These are phyloP conservation scores for Nibea coibor DNA, from an alignment of 2,113 vertebrate species.

Conservation along the genomic window DNA sequence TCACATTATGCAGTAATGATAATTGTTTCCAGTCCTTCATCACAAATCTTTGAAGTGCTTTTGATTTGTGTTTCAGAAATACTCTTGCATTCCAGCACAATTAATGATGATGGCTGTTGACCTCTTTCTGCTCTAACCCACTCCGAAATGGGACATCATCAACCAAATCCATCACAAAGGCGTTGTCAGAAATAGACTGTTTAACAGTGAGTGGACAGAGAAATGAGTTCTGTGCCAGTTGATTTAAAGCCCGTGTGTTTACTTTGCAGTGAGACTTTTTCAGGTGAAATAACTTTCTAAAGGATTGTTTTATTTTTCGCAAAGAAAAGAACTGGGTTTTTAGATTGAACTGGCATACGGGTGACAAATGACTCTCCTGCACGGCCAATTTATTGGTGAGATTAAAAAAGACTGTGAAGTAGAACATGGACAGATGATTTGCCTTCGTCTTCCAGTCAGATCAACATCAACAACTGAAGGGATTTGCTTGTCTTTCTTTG, in stretches of 20 bases:
- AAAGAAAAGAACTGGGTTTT: conserved; percentile 7
- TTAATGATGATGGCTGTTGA: conserved; percentile 30
- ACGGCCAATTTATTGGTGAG: conserved; percentile 4
- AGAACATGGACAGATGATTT: conserved; percentile 9
- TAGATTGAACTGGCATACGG: conserved; percentile 3
- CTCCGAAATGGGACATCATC: conserved; percentile 38
- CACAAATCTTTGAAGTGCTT: not conserved
- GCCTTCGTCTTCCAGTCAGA: conserved; percentile 25
- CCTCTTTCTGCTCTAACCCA: conserved; percentile 30
- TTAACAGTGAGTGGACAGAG: conserved; percentile 40
- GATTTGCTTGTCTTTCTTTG: conserved; percentile 10
- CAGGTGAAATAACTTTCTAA: conserved; percentile 22
- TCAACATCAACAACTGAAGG: not conserved
- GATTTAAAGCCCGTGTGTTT: conserved; percentile 34
- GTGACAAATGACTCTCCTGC: conserved; percentile 3
- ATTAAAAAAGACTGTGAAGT: not conserved
- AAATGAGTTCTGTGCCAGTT: conserved; percentile 37
- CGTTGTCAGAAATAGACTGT: conserved; percentile 30
- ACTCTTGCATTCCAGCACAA: not conserved
- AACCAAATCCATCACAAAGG: conserved; percentile 23
- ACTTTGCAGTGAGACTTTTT: conserved; percentile 22
- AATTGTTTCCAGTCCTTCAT: not conserved
- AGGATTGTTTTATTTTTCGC: conserved; percentile 21
- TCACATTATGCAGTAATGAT: conserved; percentile 6
- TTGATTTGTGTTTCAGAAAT: conserved; percentile 17